These are phyloP conservation scores for Neolamprologus sp. DNA, from an alignment of 2,113 vertebrate species.

Conservation along the genomic window DNA sequence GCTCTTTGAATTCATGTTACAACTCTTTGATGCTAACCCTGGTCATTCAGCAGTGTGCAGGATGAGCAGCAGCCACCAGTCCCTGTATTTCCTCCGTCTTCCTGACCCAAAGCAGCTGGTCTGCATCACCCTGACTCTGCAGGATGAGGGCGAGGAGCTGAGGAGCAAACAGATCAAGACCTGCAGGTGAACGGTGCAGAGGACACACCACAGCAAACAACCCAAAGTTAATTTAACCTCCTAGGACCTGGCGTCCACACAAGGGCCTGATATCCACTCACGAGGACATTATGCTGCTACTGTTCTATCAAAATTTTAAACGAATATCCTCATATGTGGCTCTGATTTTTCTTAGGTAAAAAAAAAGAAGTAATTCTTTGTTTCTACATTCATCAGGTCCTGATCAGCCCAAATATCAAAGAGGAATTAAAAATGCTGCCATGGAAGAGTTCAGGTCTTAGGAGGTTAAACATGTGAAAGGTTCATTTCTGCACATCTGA, in stretches of 20 bases:
- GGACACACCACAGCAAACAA: neutral
- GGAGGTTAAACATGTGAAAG: neutral
- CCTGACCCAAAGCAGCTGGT: conserved; percentile 77
- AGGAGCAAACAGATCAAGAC: conserved; percentile 75
- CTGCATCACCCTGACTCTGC: conserved; percentile 62
- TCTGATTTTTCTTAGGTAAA: too few relatives aligned
- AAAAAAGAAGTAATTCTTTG: too few relatives aligned
- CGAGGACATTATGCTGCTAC: rapidly evolving
- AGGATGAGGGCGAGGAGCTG: conserved; percentile 41
- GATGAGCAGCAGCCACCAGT: conserved; percentile 53
- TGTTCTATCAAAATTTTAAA: rapidly evolving
- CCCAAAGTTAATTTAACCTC: neutral
- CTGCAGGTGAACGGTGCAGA: conserved; percentile 73
- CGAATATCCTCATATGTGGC: too few relatives aligned
- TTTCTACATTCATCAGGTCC: too few relatives aligned
- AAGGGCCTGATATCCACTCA: rapidly evolving
- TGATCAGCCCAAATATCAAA: too few relatives aligned
- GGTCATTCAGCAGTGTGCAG: neutral
- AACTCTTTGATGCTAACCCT: neutral
- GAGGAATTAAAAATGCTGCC: rapidly evolving
- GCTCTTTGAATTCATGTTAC: neutral
- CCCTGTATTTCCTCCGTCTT: conserved; percentile 73
- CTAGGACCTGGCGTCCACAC: too few relatives aligned
- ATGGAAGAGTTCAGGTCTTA: rapidly evolving
- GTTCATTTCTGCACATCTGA: neutral